Evolutionary conservation across 1,140 invertebrate species (phyloP).

Genomic region (Saccostrea echinata): DNA sequence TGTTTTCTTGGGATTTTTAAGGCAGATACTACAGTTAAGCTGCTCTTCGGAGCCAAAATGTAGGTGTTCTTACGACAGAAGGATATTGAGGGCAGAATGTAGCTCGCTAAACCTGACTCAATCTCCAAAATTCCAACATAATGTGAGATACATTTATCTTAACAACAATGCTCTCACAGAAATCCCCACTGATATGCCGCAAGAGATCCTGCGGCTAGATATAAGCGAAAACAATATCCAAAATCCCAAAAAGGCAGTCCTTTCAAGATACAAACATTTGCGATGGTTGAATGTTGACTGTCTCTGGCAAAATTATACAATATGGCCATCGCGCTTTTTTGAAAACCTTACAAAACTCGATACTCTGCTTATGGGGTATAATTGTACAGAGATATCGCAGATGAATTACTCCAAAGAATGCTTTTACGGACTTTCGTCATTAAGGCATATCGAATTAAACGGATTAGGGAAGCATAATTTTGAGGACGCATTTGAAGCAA

Average conservation of each 20-base stretch:
- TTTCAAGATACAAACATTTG: neutral
- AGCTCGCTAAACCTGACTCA: too few species aligned
- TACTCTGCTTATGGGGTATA: neutral
- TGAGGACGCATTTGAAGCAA: neutral
- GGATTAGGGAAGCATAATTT: neutral
- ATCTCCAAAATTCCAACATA: too few species aligned
- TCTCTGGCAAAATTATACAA: neutral
- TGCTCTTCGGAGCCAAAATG: too few species aligned
- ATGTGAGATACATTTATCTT: too few species aligned
- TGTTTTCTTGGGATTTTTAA: too few species aligned
- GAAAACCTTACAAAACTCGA: neutral
- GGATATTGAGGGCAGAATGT: too few species aligned
- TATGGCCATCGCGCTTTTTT: neutral
- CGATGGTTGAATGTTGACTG: neutral
- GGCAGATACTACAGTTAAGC: too few species aligned
- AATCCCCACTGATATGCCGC: neutral
- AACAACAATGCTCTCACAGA: neutral
- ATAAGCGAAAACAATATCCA: neutral
- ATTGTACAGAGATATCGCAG: neutral
- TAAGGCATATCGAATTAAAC: neutral
- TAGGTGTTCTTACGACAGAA: too few species aligned
- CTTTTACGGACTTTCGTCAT: neutral
- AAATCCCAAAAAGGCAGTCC: neutral
- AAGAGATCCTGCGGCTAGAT: neutral
- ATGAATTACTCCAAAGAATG: neutral